A percentile compares a stretch with the other conserved stretches of the same genome.
Conservation (phyloP, 2,888 invertebrate species). For the Cylloceria caligata region DNA sequence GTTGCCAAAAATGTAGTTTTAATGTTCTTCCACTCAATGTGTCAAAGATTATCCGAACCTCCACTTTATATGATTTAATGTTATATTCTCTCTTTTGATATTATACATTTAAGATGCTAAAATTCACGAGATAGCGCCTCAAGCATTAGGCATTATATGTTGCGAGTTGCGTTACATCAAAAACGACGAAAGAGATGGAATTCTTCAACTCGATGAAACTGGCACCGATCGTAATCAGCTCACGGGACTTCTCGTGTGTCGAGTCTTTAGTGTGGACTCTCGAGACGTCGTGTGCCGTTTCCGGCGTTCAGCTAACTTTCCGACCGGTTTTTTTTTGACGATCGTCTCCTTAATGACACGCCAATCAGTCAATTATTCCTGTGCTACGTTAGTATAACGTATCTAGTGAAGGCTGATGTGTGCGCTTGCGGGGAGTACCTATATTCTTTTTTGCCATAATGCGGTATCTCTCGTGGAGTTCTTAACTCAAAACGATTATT, state of each 20-base stretch:
- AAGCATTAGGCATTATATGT: slow-evolving; percentile 14
- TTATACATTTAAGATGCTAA: neutral
- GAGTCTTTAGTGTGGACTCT: slow-evolving; percentile 56
- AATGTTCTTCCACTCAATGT: slow-evolving; percentile 4
- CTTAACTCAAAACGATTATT: slow-evolving; percentile 63
- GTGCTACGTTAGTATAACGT: slow-evolving; percentile 13
- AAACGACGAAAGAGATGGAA: slow-evolving; percentile 47
- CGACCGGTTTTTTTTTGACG: slow-evolving; percentile 58
- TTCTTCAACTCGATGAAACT: slow-evolving; percentile 66
- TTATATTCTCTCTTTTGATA: neutral
- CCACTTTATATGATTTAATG: slow-evolving; percentile 18
- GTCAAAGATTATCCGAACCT: neutral
- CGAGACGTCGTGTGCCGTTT: slow-evolving; percentile 48
- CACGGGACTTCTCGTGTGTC: slow-evolving; percentile 43
- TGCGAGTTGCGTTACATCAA: slow-evolving; percentile 27
- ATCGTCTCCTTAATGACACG: slow-evolving; percentile 62
- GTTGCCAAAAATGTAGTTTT: slow-evolving; percentile 9
- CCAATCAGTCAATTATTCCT: slow-evolving; percentile 67
- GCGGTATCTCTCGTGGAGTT: slow-evolving; percentile 42
- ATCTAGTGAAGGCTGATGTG: neutral
- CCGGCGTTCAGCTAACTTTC: slow-evolving; percentile 64
- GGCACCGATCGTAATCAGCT: slow-evolving; percentile 67
- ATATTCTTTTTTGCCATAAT: slow-evolving; percentile 45
- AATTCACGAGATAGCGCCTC: slow-evolving; percentile 6
- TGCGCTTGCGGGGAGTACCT: slow-evolving; percentile 29